phyloP scores from a whole-genome alignment of 1,140 invertebrate genomes.

The Solenopsis invicta region DNA sequence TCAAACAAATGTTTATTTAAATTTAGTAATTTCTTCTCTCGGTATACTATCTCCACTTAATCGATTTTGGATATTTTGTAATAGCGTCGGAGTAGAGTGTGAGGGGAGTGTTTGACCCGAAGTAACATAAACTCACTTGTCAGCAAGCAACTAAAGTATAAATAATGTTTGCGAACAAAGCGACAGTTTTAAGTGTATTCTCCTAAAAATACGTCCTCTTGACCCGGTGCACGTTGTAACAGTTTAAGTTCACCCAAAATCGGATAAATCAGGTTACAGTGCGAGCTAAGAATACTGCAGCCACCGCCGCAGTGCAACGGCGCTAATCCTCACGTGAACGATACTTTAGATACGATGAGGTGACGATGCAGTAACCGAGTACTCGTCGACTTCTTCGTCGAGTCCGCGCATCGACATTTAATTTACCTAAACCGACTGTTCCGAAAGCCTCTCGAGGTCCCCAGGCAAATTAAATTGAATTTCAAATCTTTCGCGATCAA shows the following conservation, averaged over 20 bases:
- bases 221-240: neutral
- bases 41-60: neutral
- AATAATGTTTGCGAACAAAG: conserved; percentile 19
- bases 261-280: conserved; percentile 38
- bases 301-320: conserved; percentile 29
- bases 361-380: conserved; percentile 81
- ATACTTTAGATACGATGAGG: conserved; percentile 64
- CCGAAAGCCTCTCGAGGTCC: neutral
- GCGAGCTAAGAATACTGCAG: conserved; percentile 41
- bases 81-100: neutral
- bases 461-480: conserved; percentile 67
- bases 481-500: conserved; percentile 71
- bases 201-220: conserved; percentile 20
- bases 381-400: conserved; percentile 65
- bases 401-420: conserved; percentile 80
- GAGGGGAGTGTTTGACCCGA: neutral
- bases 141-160: neutral
- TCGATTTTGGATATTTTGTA: neutral
- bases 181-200: neutral
- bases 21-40: too few relatives aligned
- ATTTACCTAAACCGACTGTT: conserved; percentile 76
- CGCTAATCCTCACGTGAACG: conserved; percentile 50
- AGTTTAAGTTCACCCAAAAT: conserved; percentile 34
- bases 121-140: conserved; percentile 14
- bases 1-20: too few relatives aligned